These are phyloP conservation scores for Ascidia mentula DNA, from an alignment of 23 tunicate species.

Conservation along the genomic window DNA sequence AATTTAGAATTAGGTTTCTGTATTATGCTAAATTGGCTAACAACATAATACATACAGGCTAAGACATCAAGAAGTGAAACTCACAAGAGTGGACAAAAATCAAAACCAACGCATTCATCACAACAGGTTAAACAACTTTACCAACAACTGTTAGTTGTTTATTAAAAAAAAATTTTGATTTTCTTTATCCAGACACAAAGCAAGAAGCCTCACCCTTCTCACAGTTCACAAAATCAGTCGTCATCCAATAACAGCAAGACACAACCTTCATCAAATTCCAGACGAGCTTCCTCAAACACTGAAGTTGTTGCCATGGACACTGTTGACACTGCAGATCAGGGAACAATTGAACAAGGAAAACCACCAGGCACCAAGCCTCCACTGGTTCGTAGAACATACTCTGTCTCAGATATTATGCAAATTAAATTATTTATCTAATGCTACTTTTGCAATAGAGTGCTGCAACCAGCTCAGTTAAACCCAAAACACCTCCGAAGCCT, in stretches of 20 bases:
- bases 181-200: not conserved
- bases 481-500: conserved; percentile 27
- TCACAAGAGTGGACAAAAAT: conserved; percentile 32
- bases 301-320: conserved; percentile 94
- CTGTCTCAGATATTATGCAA: too few relatives aligned
- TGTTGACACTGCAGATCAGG: conserved; percentile 68
- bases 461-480: not conserved
- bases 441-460: not conserved
- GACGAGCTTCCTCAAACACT: conserved; percentile 68
- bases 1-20: not conserved
- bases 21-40: not conserved
- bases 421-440: too few relatives aligned
- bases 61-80: conserved; percentile 44
- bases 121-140: not conserved
- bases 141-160: not conserved
- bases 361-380: conserved; percentile 25
- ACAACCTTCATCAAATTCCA: not conserved
- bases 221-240: not conserved
- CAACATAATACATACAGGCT: conserved; percentile 9
- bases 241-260: conserved; percentile 2
- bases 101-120: conserved; percentile 4
- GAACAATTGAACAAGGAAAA: conserved; percentile 67
- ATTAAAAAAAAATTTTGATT: not conserved
- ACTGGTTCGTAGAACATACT: not conserved
- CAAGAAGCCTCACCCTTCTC: not conserved